Evolutionary conservation across 2,888 invertebrate species (phyloP).

Genomic region (Drosophila anomelani): DNA sequence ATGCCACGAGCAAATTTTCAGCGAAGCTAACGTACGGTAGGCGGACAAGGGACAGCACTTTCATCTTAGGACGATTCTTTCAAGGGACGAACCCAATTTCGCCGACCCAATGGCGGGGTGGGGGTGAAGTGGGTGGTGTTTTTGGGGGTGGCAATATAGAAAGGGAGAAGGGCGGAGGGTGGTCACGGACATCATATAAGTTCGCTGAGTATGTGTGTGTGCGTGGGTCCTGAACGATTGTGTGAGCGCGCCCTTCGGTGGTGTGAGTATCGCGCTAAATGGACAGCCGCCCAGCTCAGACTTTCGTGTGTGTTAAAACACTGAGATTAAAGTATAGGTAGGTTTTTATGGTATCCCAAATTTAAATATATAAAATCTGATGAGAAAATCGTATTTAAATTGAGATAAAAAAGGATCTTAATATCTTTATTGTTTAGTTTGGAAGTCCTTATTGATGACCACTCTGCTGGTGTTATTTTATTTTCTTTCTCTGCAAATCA

Average conservation of each 20-base stretch:
- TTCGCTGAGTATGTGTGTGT: slow-evolving; percentile 47
- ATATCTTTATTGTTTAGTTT: no score
- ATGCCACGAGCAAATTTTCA: slow-evolving; percentile 81
- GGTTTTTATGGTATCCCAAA: background rate
- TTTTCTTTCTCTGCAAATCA: slow-evolving; percentile 1
- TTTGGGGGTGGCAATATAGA: slow-evolving; percentile 13
- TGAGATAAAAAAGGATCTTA: no score
- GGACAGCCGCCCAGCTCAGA: slow-evolving; percentile 67
- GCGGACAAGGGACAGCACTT: slow-evolving; percentile 77
- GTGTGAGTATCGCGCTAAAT: slow-evolving; percentile 69
- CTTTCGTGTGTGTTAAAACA: slow-evolving; percentile 47
- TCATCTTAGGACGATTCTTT: slow-evolving; percentile 80
- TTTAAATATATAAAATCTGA: fast-evolving
- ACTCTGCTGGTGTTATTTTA: no score
- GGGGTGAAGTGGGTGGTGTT: slow-evolving; percentile 3
- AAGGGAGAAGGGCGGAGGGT: slow-evolving; percentile 58
- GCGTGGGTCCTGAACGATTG: slow-evolving; percentile 65
- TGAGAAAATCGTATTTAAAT: background rate
- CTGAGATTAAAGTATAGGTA: background rate
- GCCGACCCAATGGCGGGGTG: slow-evolving; percentile 44
- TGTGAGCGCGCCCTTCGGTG: slow-evolving; percentile 52
- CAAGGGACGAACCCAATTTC: slow-evolving; percentile 80
- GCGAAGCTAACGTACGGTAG: slow-evolving; percentile 76
- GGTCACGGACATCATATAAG: slow-evolving; percentile 76
- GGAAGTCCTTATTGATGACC: no score